Percentiles rank a stretch among this genome's conserved stretches.
These are phyloP conservation scores for Apocrypta bakeri DNA, from an alignment of 1,140 invertebrate genomes.

Conservation along the genomic window DNA sequence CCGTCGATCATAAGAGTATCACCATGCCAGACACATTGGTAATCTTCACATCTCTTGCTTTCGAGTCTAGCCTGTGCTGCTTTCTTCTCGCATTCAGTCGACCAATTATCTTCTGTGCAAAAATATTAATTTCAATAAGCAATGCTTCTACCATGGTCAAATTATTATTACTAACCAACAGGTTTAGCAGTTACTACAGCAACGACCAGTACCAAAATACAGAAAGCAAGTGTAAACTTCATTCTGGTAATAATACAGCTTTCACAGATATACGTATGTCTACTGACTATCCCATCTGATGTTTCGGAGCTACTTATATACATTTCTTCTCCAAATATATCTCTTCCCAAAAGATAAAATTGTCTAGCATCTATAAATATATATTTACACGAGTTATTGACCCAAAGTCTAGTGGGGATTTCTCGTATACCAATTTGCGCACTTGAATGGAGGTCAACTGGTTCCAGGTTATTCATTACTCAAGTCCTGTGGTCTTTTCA, in stretches of 20 bases:
- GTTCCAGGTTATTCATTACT: too few relatives aligned
- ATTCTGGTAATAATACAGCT: neutral
- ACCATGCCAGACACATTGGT: neutral
- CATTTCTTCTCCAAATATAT: too few relatives aligned
- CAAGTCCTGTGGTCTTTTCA: too few relatives aligned
- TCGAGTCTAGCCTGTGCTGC: neutral
- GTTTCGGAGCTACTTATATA: neutral
- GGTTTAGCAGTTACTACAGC: neutral
- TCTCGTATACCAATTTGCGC: too few relatives aligned
- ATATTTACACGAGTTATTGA: too few relatives aligned
- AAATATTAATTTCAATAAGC: too few relatives aligned
- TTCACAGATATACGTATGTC: neutral
- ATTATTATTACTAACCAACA: neutral
- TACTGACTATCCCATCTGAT: neutral
- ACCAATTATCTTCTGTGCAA: neutral
- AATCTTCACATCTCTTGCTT: conserved; percentile 1
- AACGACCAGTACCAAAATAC: neutral
- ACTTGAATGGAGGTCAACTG: too few relatives aligned
- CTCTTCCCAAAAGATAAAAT: neutral
- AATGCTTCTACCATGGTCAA: too few relatives aligned
- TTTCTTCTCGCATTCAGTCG: conserved; percentile 3
- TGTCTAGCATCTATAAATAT: too few relatives aligned
- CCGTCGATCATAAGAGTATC: neutral
- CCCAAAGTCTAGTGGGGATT: too few relatives aligned
- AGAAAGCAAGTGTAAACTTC: neutral